phyloP scores from a whole-genome alignment of 2,113 vertebrate genomes.

The Microcebus tavaratra region DNA sequence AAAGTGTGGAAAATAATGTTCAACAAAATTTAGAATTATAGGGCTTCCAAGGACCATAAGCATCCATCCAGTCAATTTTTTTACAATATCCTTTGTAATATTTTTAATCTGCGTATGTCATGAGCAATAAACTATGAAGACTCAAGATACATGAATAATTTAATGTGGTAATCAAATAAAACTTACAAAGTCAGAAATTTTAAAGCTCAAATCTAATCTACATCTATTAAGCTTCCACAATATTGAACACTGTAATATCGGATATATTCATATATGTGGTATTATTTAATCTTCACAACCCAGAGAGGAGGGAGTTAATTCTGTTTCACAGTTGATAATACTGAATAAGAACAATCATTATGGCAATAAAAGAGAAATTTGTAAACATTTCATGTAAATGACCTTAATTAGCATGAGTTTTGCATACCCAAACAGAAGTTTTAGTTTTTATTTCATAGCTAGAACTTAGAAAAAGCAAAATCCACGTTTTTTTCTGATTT shows the following conservation, averaged over 20 bases:
- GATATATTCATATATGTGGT: background rate
- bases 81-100: background rate
- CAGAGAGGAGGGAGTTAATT: background rate
- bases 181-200: background rate
- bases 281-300: conserved; percentile 31
- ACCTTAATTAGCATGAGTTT: background rate
- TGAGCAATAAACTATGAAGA: background rate
- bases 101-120: background rate
- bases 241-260: background rate
- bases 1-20: background rate
- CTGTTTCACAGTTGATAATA: background rate
- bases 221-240: background rate
- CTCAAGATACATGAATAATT: background rate
- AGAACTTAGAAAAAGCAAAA: background rate
- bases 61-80: background rate
- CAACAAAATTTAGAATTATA: conserved; percentile 11
- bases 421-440: background rate
- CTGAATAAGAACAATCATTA: background rate
- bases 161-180: conserved; percentile 37
- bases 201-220: background rate
- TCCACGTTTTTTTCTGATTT: background rate
- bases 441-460: background rate
- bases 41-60: background rate
- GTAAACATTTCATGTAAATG: background rate
- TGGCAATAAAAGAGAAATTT: background rate